phyloP scores from a whole-genome alignment of 1,140 invertebrate species.

The Drosophila gunungcola region DNA sequence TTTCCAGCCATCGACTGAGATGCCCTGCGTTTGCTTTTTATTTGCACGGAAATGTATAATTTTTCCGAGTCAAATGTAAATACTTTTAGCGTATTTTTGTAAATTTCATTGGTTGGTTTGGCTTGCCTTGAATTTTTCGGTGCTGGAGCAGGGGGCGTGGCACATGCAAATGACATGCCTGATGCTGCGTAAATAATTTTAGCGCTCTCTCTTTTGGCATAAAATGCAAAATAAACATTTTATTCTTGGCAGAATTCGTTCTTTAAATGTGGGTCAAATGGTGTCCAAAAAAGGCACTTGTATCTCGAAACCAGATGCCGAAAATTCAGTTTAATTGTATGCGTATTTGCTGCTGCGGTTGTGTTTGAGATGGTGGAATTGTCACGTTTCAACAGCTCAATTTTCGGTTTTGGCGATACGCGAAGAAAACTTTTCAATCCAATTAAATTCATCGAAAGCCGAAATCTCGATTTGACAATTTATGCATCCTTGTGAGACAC shows the following conservation, averaged over 20 bases:
- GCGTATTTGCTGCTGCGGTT: conserved; percentile 25
- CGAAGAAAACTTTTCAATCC: conserved; percentile 62
- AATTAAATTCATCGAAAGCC: conserved; percentile 58
- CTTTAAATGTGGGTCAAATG: conserved; percentile 72
- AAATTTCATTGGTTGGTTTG: conserved; percentile 62
- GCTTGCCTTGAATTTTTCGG: conserved; percentile 12
- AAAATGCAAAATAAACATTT: conserved; percentile 82
- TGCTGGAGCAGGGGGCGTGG: conserved; percentile 45
- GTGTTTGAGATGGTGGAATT: conserved; percentile 49
- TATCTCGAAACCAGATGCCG: conserved; percentile 25
- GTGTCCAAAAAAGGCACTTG: conserved; percentile 19
- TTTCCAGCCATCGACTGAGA: conserved; percentile 1
- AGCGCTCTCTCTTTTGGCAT: conserved; percentile 74
- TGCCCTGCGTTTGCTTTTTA: conserved; percentile 57
- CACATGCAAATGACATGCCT: conserved; percentile 80
- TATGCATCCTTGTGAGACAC: conserved; percentile 49
- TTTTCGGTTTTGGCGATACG: conserved; percentile 55
- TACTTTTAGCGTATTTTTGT: conserved; percentile 82
- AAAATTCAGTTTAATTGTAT: conserved; percentile 58
- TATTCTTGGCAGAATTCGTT: conserved; percentile 36
- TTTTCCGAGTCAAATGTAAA: conserved; percentile 81
- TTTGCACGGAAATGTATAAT: conserved; percentile 83
- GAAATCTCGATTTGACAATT: conserved; percentile 65
- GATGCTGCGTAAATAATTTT: conserved; percentile 83
- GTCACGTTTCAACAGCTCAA: conserved; percentile 76